Base-by-base conservation (phyloP, 2,113 vertebrate species). In the Clarias magur region DNA sequence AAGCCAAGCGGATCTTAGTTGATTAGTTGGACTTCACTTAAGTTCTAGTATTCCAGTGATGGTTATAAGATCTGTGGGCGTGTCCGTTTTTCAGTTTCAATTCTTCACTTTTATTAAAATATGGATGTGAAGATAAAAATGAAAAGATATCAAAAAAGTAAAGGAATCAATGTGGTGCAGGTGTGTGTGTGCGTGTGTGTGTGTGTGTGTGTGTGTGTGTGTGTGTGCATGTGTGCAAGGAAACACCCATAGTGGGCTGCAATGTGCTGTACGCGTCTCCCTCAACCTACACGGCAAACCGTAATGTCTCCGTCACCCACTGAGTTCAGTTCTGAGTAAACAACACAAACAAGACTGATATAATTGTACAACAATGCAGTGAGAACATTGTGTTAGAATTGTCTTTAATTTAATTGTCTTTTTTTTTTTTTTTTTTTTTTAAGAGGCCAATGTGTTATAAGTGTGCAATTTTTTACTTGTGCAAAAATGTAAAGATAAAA, bases 201-300 rank as follows among this genome's bases (percentile, higher is more conserved):
- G 27, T 75, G 83, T 84, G 63, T 75, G 83, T 85, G 38, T 30
- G 72, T 67, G 60, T 86, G 62, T 80, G 73, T 79, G 53, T 56
- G 53, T 70, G 62, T 85, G 57, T 79, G 84, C 79, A 48, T n/a
- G 42, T 27, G 12, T 23, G 63, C 57, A 38, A 86, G 63, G 38
- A 85, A 65, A 76, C 73, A 59, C 73, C 84, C 25, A 62, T n/a
- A 25, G 56, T 68, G 53, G 67, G 62, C 63, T 80, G 54, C 19
- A 70, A 27, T n/a, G n/a, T 67, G 42, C 21, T 63, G 59, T 79
- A 80, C 15, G 19, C 27, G 13, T 80, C 57, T 85, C 80, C 87
- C 75, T 65, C 79, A 90, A 80, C 86, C 87, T 88, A 83, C 60
- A 63, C 57, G 68, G 87, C 60, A 87, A 79, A 88, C 78, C 42